These are phyloP conservation scores for Hydriomena furcata DNA, from an alignment of 2,888 invertebrate genomes.

Conservation along the genomic window DNA sequence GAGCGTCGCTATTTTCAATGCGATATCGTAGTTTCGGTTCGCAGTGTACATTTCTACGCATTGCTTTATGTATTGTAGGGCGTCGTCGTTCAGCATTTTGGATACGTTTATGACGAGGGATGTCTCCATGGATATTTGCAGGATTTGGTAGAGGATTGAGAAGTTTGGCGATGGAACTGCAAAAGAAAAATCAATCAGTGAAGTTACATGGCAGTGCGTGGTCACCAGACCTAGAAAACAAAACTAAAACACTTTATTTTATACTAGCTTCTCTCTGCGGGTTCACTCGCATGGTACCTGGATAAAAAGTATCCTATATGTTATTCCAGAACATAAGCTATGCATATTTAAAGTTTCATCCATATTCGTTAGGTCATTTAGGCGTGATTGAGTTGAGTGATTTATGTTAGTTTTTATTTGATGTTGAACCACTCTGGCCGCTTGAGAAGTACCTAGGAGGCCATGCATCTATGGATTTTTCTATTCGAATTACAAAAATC, in stretches of 20 bases:
- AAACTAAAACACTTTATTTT: neutral
- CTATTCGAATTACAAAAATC: too few species aligned
- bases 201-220: neutral
- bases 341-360: too few species aligned
- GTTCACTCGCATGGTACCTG: too few species aligned
- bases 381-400: too few species aligned
- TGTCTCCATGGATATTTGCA: constrained; percentile 83
- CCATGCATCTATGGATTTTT: too few species aligned
- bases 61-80: constrained; percentile 73
- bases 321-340: too few species aligned
- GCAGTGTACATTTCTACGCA: constrained; percentile 81
- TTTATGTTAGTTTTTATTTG: too few species aligned
- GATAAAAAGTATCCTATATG: too few species aligned
- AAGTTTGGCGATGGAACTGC: constrained; percentile 73
- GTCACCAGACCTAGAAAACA: neutral
- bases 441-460: too few species aligned
- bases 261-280: too few species aligned
- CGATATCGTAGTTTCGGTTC: constrained; percentile 79
- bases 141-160: constrained; percentile 69
- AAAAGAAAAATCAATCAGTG: constrained; percentile 35
- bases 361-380: too few species aligned
- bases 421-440: too few species aligned
- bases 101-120: constrained; percentile 80
- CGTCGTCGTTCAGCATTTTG: constrained; percentile 66
- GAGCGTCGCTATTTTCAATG: constrained; percentile 82